A percentile compares a stretch with the other conserved stretches of the same genome.
Conservation (phyloP, 2,113 vertebrate genomes). For the Anthoscopus minutus region DNA sequence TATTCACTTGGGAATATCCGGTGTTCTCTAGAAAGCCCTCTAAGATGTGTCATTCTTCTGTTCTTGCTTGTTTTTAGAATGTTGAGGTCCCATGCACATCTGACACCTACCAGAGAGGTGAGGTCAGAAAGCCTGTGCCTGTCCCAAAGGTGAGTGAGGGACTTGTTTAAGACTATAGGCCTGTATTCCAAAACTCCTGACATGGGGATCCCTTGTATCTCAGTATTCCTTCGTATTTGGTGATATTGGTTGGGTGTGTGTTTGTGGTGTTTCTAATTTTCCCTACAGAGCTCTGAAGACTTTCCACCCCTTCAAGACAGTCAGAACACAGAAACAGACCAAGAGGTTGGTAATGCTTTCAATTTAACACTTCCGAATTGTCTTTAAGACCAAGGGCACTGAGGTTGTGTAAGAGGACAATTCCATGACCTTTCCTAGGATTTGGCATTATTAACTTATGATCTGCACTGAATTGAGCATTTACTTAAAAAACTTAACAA, state of each 20-base stretch:
- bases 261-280: neutral
- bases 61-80: neutral
- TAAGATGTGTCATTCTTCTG: neutral
- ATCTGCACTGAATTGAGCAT: neutral
- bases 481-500: neutral
- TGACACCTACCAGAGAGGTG: neutral
- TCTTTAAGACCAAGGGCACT: neutral
- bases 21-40: neutral
- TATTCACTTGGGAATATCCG: neutral
- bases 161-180: neutral
- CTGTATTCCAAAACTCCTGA: neutral
- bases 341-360: slow-evolving; percentile 74
- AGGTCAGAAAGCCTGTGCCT: neutral
- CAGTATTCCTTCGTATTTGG: neutral
- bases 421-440: neutral
- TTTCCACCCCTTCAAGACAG: slow-evolving; percentile 20
- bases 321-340: slow-evolving; percentile 63
- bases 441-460: neutral
- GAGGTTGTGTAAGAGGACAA: neutral
- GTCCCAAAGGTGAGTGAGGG: neutral
- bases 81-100: neutral
- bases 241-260: neutral
- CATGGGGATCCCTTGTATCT: neutral
- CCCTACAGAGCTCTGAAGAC: slow-evolving; percentile 54
- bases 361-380: neutral